phyloP scores from a whole-genome alignment of 2,888 invertebrate genomes.

The Rhagium mordax region DNA sequence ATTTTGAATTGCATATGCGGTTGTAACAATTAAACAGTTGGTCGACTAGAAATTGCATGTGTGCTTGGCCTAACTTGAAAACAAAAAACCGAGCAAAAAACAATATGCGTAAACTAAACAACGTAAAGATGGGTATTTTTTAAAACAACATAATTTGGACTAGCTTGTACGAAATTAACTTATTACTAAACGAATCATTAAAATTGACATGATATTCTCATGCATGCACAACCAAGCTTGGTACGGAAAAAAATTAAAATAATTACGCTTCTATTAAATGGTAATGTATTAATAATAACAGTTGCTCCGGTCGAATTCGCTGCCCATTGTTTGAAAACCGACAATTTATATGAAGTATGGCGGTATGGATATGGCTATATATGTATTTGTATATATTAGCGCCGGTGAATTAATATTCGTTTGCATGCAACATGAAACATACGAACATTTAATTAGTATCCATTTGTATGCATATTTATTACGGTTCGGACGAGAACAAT shows the following conservation, averaged over 20 bases:
- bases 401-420: slow-evolving; percentile 43
- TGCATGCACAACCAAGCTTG: slow-evolving; percentile 26
- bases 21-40: too few relatives aligned
- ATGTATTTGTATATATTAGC: neutral
- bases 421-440: slow-evolving; percentile 46
- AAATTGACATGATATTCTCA: slow-evolving; percentile 11
- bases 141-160: neutral
- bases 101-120: neutral
- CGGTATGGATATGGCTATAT: neutral
- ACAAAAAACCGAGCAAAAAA: too few relatives aligned
- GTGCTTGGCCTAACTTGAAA: too few relatives aligned
- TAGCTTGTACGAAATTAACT: neutral
- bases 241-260: slow-evolving; percentile 37
- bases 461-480: slow-evolving; percentile 46
- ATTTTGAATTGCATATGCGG: too few relatives aligned
- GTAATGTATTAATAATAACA: slow-evolving; percentile 39
- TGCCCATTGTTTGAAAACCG: slow-evolving; percentile 34
- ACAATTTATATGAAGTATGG: neutral
- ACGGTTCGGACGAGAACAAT: slow-evolving; percentile 40
- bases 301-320: slow-evolving; percentile 35
- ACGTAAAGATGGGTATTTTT: neutral
- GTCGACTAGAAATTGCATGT: too few relatives aligned
- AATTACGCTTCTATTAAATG: slow-evolving; percentile 38
- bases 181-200: slow-evolving; percentile 1
- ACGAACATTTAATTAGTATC: slow-evolving; percentile 47